Conservation (phyloP, 2,888 invertebrate species). For the Schizaphis graminum region DNA sequence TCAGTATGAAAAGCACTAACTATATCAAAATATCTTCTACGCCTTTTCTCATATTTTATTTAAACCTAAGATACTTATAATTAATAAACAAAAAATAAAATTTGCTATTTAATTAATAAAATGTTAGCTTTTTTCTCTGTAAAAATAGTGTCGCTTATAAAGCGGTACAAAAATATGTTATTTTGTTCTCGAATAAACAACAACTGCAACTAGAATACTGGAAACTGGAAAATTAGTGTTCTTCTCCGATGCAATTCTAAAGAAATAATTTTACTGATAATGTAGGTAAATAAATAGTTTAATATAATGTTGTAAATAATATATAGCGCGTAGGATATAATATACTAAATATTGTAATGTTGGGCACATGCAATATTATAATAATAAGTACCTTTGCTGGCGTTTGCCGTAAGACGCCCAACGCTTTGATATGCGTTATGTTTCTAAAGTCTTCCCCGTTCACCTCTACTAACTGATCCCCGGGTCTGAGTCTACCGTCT, state of each 20-base stretch:
- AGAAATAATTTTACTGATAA: neutral
- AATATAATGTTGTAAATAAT: neutral
- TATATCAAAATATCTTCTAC: neutral
- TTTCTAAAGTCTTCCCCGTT: slow-evolving; percentile 84
- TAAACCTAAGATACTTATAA: neutral
- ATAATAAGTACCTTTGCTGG: slow-evolving; percentile 77
- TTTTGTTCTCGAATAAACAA: neutral
- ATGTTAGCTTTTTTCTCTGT: neutral
- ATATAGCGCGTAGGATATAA: neutral
- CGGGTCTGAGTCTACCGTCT: slow-evolving; percentile 90
- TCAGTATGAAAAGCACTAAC: neutral
- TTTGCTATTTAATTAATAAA: neutral
- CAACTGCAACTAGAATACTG: neutral
- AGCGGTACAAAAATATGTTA: neutral
- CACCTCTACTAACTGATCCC: slow-evolving; percentile 94
- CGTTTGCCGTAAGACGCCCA: slow-evolving; percentile 86
- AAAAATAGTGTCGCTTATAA: neutral
- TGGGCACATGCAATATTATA: neutral
- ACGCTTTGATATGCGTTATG: slow-evolving; percentile 86
- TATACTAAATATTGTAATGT: neutral
- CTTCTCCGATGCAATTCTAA: neutral
- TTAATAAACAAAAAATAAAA: neutral
- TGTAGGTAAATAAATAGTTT: neutral
- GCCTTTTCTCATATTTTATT: neutral
- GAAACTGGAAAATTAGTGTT: neutral